Conservation (phyloP, 2,797 vertebrate species). For the Cyclura pinguis region DNA sequence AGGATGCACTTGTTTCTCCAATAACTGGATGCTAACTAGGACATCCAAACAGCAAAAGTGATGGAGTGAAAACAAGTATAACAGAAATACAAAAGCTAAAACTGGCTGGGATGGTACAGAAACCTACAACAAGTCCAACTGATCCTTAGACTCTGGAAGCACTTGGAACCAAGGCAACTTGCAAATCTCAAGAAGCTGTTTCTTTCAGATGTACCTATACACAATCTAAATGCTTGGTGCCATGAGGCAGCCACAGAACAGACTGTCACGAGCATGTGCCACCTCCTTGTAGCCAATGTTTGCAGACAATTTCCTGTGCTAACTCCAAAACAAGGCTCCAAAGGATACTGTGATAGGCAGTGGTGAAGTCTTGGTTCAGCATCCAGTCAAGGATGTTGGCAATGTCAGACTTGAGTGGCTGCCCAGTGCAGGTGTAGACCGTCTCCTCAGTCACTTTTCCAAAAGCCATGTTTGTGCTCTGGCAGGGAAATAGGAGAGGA, state of each 20-base stretch:
- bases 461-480: slow-evolving; percentile 98
- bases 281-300: background rate
- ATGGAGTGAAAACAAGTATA: background rate
- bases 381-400: slow-evolving; percentile 98
- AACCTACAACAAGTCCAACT: background rate
- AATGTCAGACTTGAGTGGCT: slow-evolving; percentile 94
- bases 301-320: background rate
- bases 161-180: background rate
- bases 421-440: slow-evolving; percentile 97
- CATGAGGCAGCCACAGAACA: too few species aligned
- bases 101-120: background rate
- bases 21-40: background rate
- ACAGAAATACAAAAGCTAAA: background rate
- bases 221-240: background rate
- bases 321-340: rapidly evolving
- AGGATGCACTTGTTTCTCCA: background rate
- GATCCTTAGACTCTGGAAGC: background rate
- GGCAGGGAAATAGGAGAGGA: slow-evolving; percentile 50
- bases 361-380: slow-evolving; percentile 93
- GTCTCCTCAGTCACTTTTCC: slow-evolving; percentile 92
- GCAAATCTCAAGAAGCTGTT: background rate
- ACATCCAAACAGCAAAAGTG: background rate
- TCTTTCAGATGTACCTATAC: background rate
- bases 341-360: slow-evolving; percentile 94
- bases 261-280: background rate